These are phyloP conservation scores for Craseonycteris thonglongyai DNA, from an alignment of 2,113 vertebrate genomes.

Conservation along the genomic window DNA sequence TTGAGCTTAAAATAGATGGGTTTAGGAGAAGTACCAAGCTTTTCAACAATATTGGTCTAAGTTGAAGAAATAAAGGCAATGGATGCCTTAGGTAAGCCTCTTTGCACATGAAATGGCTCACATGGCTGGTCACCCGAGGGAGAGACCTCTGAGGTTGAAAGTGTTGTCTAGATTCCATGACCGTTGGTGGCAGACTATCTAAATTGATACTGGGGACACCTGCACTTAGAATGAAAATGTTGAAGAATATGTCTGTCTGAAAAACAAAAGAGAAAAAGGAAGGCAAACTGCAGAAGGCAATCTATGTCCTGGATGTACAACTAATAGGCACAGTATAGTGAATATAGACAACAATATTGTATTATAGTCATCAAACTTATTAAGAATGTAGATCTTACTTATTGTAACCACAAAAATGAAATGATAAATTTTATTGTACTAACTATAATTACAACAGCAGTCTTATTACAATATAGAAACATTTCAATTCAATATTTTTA, in stretches of 20 bases:
- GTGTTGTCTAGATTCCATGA: accelerated
- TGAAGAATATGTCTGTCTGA: background rate
- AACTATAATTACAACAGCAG: background rate
- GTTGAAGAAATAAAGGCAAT: background rate
- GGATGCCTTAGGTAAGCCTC: background rate
- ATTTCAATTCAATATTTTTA: background rate
- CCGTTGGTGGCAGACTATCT: background rate
- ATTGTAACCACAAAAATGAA: background rate
- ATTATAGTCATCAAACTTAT: background rate
- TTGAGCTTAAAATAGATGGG: background rate
- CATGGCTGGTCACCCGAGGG: background rate
- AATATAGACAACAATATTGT: background rate
- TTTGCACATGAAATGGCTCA: background rate
- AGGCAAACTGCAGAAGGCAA: background rate
- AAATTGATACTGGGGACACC: background rate
- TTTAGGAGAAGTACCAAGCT: background rate
- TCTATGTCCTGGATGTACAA: background rate
- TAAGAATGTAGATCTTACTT: background rate
- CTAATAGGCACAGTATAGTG: background rate
- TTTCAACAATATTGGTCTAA: background rate
- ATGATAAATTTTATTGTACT: background rate
- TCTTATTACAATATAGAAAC: background rate
- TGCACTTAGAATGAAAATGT: background rate
- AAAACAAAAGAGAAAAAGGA: background rate
- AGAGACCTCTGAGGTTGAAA: background rate